Evolutionary conservation across 2,797 vertebrate genomes (phyloP).

Genomic region (Enteromius radiatus): DNA sequence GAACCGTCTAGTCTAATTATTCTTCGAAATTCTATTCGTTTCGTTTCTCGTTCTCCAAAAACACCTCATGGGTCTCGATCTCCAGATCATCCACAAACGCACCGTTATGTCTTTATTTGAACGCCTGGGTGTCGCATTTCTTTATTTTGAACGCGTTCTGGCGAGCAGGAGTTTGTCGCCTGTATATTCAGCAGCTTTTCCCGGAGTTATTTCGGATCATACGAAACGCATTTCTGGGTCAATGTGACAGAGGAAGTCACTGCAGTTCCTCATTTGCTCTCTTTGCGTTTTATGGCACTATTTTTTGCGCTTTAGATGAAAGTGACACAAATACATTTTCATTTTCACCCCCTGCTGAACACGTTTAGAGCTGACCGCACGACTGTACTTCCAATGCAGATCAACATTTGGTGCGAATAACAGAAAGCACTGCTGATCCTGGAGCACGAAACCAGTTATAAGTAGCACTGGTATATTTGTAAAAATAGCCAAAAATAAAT

Average conservation of each 20-base stretch:
- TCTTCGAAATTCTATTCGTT: not conserved
- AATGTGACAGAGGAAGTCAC: conserved; percentile 25
- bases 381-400: not conserved
- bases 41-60: not conserved
- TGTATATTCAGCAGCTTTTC: conserved; percentile 15
- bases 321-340: conserved; percentile 9
- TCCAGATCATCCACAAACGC: not conserved
- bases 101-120: not conserved
- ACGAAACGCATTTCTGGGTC: conserved; percentile 9
- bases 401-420: too few species aligned
- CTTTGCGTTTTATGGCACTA: not conserved
- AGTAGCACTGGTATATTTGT: not conserved
- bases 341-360: not conserved
- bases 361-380: not conserved
- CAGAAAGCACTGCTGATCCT: not conserved
- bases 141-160: not conserved
- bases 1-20: not conserved
- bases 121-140: not conserved
- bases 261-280: conserved; percentile 32
- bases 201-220: conserved; percentile 35
- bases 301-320: conserved; percentile 25
- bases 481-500: not conserved
- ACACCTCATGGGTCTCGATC: not conserved
- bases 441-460: not conserved
- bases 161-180: not conserved